Conservation (phyloP, 2,888 invertebrate species). For the Drosophila anomalata region DNA sequence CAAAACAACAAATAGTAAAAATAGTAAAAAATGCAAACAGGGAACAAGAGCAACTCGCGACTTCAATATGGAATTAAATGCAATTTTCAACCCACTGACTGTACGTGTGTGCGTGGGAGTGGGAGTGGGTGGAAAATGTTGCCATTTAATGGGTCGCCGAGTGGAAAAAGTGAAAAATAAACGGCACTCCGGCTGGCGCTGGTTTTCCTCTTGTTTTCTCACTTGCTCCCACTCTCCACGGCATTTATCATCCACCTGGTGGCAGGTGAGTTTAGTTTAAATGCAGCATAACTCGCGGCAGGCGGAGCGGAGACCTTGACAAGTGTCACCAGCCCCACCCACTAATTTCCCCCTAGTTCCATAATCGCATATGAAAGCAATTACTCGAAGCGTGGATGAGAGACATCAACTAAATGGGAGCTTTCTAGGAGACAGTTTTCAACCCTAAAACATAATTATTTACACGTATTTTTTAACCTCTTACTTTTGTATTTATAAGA, state of each 20-base stretch:
- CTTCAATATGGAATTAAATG: slow-evolving; percentile 58
- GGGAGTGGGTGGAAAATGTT: slow-evolving; percentile 24
- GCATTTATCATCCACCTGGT: slow-evolving; percentile 30
- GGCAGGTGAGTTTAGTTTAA: slow-evolving; percentile 60
- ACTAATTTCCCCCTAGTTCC: slow-evolving; percentile 11
- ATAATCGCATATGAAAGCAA: slow-evolving; percentile 62
- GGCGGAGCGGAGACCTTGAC: slow-evolving; percentile 54
- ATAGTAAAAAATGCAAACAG: slow-evolving; percentile 9
- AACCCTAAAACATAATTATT: too few species aligned
- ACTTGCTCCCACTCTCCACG: slow-evolving; percentile 4
- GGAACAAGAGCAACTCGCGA: slow-evolving; percentile 3
- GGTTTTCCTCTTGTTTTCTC: slow-evolving; percentile 9
- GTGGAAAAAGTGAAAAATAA: slow-evolving; percentile 67
- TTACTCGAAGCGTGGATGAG: slow-evolving; percentile 27
- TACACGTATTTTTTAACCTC: too few species aligned
- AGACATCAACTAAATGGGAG: neutral
- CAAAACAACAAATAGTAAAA: slow-evolving; percentile 14
- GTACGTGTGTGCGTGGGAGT: neutral
- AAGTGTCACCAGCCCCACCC: slow-evolving; percentile 9
- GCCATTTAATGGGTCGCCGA: slow-evolving; percentile 61
- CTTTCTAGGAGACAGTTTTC: neutral
- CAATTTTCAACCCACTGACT: slow-evolving; percentile 29
- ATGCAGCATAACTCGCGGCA: slow-evolving; percentile 58
- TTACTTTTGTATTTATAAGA: too few species aligned
- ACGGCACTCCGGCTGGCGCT: slow-evolving; percentile 23